Conservation (phyloP, 2,113 vertebrate species). For the Paratilapia polleni region DNA sequence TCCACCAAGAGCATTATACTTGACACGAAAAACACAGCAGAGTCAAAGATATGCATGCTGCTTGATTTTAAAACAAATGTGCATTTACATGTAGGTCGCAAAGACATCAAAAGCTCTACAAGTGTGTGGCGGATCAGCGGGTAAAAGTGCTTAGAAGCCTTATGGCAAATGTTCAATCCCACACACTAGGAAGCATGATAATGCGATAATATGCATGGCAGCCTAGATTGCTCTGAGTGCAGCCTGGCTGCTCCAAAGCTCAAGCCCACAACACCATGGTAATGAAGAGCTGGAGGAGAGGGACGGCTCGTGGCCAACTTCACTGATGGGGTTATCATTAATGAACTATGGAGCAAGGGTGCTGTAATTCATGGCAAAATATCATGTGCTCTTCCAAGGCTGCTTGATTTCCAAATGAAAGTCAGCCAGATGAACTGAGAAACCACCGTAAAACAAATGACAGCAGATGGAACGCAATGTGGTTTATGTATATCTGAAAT, state of each 20-base stretch:
- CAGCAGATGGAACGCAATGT: not conserved
- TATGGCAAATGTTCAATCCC: constrained; percentile 57
- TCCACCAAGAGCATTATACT: not conserved
- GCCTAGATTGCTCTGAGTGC: constrained; percentile 31
- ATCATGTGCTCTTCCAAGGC: constrained; percentile 11
- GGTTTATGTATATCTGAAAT: not conserved
- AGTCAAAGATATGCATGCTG: not conserved
- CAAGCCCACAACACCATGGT: constrained; percentile 9
- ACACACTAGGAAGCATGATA: constrained; percentile 66
- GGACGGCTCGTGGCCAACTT: constrained; percentile 36
- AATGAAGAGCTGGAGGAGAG: constrained; percentile 40
- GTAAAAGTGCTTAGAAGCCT: constrained; percentile 46
- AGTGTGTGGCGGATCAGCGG: constrained; percentile 30
- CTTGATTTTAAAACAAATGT: constrained; percentile 12
- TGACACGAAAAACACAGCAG: not conserved
- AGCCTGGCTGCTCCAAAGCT: constrained; percentile 32
- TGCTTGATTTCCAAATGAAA: not conserved
- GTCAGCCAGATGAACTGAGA: not conserved
- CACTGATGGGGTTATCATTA: constrained; percentile 45
- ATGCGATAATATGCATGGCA: constrained; percentile 61
- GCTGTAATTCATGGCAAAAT: constrained; percentile 10
- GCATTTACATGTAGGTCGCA: not conserved
- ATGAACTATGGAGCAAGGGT: constrained; percentile 33
- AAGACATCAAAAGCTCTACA: not conserved
- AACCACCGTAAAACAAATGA: not conserved